phyloP scores from a whole-genome alignment of 2,797 vertebrate genomes.

The Heterohyrax brucei region DNA sequence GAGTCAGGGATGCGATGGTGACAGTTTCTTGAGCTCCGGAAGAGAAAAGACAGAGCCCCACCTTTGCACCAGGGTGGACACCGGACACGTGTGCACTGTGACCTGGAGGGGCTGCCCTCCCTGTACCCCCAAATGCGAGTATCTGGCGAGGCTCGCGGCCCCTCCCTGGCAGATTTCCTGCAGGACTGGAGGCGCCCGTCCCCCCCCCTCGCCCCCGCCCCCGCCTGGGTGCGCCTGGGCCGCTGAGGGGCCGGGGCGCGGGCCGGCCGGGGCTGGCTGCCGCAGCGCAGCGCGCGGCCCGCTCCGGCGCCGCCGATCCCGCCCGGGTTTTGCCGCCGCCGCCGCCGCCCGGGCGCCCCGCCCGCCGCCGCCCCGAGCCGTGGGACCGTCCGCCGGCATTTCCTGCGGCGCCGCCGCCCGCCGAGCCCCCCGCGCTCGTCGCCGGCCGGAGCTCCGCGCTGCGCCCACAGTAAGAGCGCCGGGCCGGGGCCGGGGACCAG shows the following conservation, averaged over 20 bases:
- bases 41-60: no score
- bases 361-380: slow-evolving; percentile 78
- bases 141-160: neutral
- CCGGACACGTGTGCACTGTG: no score
- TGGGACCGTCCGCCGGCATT: slow-evolving; percentile 89
- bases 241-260: neutral
- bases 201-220: fast-evolving
- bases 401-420: slow-evolving; percentile 89
- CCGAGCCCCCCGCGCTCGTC: slow-evolving; percentile 80
- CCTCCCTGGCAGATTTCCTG: neutral
- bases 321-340: slow-evolving; percentile 82
- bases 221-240: neutral
- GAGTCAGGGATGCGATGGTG: neutral
- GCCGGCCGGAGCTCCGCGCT: neutral
- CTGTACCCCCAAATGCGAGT: neutral
- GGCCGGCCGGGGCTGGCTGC: neutral
- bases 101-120: fast-evolving
- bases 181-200: neutral
- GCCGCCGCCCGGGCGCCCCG: neutral
- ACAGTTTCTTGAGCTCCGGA: neutral
- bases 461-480: slow-evolving; percentile 56
- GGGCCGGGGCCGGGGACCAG: neutral
- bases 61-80: neutral
- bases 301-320: slow-evolving; percentile 54
- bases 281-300: slow-evolving; percentile 41